Conservation (phyloP, 2,113 vertebrate genomes). For the Australoheros scitulus region DNA sequence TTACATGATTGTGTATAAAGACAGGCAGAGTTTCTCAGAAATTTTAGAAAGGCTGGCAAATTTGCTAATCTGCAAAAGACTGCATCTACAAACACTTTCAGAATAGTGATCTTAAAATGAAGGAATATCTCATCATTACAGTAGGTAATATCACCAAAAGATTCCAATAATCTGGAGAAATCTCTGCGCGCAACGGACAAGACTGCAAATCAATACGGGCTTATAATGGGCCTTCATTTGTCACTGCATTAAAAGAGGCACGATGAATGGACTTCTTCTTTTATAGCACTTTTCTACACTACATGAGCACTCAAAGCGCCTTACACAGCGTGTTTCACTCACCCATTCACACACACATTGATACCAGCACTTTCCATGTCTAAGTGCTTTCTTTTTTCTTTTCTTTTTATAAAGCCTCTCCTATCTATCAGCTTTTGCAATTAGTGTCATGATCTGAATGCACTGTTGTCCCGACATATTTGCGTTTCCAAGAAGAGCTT, state of each 20-base stretch:
- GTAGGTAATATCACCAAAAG: neutral
- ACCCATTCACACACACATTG: too few species aligned
- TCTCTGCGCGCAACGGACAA: neutral
- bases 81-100: neutral
- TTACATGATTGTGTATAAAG: neutral
- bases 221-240: fast-evolving
- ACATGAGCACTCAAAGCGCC: too few species aligned
- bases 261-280: neutral
- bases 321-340: too few species aligned
- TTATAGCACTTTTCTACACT: too few species aligned
- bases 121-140: neutral
- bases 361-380: too few species aligned
- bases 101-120: neutral
- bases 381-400: too few species aligned
- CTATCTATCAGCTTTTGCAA: too few species aligned
- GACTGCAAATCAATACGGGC: neutral
- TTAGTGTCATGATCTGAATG: too few species aligned
- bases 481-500: too few species aligned
- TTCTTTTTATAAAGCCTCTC: too few species aligned
- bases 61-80: neutral
- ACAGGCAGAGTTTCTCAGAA: neutral
- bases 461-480: too few species aligned
- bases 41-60: neutral
- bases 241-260: fast-evolving
- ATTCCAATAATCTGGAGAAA: neutral